These are phyloP conservation scores for Porites lutea DNA, from an alignment of 64 coral and sea anemone genomes.

Conservation along the genomic window DNA sequence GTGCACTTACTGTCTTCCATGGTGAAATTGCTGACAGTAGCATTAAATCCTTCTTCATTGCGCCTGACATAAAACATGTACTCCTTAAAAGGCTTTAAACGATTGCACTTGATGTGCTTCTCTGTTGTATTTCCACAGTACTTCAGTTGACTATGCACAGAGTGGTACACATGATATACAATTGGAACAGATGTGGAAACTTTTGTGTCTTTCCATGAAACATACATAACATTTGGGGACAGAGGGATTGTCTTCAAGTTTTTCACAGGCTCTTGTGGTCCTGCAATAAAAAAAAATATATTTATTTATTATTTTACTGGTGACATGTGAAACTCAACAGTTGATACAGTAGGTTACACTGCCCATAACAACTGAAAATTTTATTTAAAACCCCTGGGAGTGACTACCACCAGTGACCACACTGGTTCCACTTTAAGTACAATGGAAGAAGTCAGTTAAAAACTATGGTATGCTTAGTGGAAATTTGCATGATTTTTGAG, in stretches of 20 bases:
- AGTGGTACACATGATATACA: slow-evolving; percentile 56
- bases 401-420: too few species aligned
- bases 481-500: too few species aligned
- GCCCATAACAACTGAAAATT: too few species aligned
- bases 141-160: background rate
- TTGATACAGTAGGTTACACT: too few species aligned
- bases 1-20: slow-evolving; percentile 63
- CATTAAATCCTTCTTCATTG: slow-evolving; percentile 44
- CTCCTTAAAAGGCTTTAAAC: slow-evolving; percentile 36
- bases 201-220: slow-evolving; percentile 40
- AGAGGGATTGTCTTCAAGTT: slow-evolving; percentile 1
- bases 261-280: slow-evolving; percentile 18
- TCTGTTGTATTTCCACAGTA: slow-evolving; percentile 76
- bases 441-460: too few species aligned
- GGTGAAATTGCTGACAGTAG: slow-evolving; percentile 30
- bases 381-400: too few species aligned
- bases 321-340: too few species aligned
- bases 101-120: slow-evolving; percentile 30
- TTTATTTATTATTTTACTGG: too few species aligned
- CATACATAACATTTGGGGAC: slow-evolving; percentile 15
- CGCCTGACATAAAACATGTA: slow-evolving; percentile 50
- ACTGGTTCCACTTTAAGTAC: too few species aligned
- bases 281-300: background rate
- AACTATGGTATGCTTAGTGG: too few species aligned
- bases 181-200: background rate